phyloP scores from a whole-genome alignment of 1,140 invertebrate genomes.

The Conopomorpha cramerella region DNA sequence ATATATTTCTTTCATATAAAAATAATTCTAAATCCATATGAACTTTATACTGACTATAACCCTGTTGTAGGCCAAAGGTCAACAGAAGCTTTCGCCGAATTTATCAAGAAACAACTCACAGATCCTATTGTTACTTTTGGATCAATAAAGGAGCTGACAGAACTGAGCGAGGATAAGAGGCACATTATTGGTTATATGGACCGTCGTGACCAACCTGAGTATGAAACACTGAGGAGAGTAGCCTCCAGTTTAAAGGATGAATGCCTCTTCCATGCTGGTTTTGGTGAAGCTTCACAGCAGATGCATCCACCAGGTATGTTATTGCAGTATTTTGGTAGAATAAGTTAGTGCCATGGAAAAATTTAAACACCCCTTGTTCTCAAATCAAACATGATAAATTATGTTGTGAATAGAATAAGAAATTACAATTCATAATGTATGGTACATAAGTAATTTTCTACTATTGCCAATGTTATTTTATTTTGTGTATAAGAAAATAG shows the following conservation, averaged over 20 bases:
- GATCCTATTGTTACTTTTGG: conserved; percentile 86
- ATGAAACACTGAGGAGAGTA: conserved; percentile 79
- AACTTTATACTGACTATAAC: background rate
- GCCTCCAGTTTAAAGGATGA: conserved; percentile 93
- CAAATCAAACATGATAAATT: no score
- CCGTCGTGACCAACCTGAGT: conserved; percentile 77
- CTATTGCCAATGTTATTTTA: no score
- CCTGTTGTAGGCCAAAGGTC: conserved; percentile 63
- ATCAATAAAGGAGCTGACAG: conserved; percentile 74
- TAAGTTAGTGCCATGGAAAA: background rate
- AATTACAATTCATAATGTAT: no score
- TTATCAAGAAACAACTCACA: conserved; percentile 88
- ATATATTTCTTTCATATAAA: background rate
- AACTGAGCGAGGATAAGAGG: conserved; percentile 86
- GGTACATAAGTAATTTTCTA: no score
- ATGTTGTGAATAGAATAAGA: no score
- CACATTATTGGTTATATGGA: conserved; percentile 95
- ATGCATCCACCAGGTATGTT: conserved; percentile 78
- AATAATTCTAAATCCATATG: no score
- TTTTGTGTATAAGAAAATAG: no score
- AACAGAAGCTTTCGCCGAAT: conserved; percentile 82
- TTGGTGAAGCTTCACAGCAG: conserved; percentile 81
- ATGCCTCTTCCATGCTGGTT: conserved; percentile 91
- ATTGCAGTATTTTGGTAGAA: background rate
- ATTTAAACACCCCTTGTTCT: no score